Evolutionary conservation across 2,797 vertebrate species (phyloP).

Genomic region (Phrynocephalus guinanensis): DNA sequence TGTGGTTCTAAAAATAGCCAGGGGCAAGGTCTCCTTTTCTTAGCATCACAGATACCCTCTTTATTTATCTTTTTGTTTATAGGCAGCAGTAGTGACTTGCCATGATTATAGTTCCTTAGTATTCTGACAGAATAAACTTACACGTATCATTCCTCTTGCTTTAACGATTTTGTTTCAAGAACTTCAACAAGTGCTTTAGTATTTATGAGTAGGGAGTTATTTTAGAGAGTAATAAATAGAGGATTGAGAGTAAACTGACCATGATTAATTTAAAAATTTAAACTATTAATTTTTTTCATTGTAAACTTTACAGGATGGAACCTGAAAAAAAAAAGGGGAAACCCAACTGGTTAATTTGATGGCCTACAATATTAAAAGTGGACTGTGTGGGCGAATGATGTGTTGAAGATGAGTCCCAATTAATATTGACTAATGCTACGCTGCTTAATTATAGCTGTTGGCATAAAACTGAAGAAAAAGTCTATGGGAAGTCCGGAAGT

Average conservation of each 20-base stretch:
- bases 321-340: background rate
- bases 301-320: background rate
- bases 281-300: background rate
- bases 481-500: background rate
- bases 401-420: background rate
- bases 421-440: background rate
- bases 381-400: background rate
- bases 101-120: background rate
- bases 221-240: background rate
- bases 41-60: background rate
- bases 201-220: background rate
- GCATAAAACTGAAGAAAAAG: background rate
- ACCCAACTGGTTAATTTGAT: background rate
- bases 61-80: slow-evolving; percentile 35
- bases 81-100: background rate
- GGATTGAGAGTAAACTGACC: background rate
- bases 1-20: background rate
- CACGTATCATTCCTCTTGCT: background rate
- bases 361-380: background rate
- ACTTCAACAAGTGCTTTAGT: background rate
- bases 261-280: background rate
- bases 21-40: slow-evolving; percentile 1
- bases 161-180: background rate
- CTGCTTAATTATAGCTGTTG: background rate
- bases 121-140: background rate